phyloP scores from a whole-genome alignment of 2,113 vertebrate species.

The Elephantulus edwardii region DNA sequence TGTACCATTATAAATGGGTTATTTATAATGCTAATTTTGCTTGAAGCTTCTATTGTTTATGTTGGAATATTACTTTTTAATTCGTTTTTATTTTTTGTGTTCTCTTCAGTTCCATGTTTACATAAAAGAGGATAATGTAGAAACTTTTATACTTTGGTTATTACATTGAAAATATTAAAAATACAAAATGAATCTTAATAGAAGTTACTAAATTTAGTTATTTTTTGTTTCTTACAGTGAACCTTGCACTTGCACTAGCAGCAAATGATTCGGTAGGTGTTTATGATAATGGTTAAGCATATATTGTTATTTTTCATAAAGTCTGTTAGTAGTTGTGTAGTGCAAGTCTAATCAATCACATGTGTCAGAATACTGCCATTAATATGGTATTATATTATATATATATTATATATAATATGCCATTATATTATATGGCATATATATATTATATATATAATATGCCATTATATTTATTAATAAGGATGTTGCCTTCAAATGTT shows the following conservation, averaged over 20 bases:
- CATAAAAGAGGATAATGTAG: slow-evolving; percentile 42
- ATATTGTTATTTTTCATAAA: slow-evolving; percentile 48
- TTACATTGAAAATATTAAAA: slow-evolving; percentile 43
- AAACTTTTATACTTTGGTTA: slow-evolving; percentile 27
- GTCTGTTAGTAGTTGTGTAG: neutral
- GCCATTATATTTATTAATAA: neutral
- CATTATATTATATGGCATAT: no score
- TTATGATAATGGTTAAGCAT: slow-evolving; percentile 45
- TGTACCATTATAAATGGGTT: slow-evolving; percentile 18
- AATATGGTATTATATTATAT: no score
- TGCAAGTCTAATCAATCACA: neutral
- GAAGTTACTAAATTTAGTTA: slow-evolving; percentile 52
- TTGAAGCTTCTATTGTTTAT: neutral
- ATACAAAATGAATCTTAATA: slow-evolving; percentile 15
- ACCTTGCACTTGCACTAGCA: slow-evolving; percentile 92
- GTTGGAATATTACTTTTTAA: slow-evolving; percentile 18
- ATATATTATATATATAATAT: no score
- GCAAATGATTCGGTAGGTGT: slow-evolving; percentile 91
- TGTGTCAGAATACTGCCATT: neutral
- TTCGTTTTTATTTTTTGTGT: slow-evolving; percentile 22
- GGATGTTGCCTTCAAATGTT: neutral
- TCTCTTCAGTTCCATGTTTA: slow-evolving; percentile 21
- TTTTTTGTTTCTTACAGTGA: slow-evolving; percentile 88
- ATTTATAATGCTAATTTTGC: slow-evolving; percentile 35
- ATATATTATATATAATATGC: no score